These are phyloP conservation scores for Aphaenogaster ashmeadi DNA, from an alignment of 1,140 invertebrate species.

Conservation along the genomic window DNA sequence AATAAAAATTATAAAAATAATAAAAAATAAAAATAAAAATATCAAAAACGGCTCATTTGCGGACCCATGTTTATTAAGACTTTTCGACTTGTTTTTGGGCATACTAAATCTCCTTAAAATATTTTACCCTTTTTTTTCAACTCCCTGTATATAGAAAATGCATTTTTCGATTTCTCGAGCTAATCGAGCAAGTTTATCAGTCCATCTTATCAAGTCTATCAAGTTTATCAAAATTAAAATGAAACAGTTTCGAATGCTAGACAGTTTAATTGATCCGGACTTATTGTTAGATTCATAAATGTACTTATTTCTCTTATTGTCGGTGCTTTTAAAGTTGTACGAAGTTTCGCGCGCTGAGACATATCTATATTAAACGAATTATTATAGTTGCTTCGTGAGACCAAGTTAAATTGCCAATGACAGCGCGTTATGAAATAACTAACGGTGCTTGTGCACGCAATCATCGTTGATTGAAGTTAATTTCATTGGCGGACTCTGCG, in stretches of 20 bases:
- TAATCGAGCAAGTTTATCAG: not conserved
- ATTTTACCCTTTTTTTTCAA: too few species aligned
- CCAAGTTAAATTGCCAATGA: constrained; percentile 10
- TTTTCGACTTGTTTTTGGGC: too few species aligned
- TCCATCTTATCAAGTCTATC: too few species aligned
- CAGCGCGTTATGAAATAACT: constrained; percentile 42
- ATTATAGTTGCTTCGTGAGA: constrained; percentile 19
- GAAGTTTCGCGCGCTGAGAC: not conserved
- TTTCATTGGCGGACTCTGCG: constrained; percentile 6
- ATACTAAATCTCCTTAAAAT: too few species aligned
- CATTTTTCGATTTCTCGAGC: not conserved
- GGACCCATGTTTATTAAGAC: too few species aligned
- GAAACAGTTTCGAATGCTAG: not conserved
- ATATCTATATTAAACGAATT: constrained; percentile 10
- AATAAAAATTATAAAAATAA: too few species aligned
- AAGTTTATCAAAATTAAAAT: not conserved
- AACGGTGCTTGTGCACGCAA: constrained; percentile 30
- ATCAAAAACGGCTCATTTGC: too few species aligned
- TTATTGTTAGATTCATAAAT: not conserved
- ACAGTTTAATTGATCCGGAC: not conserved
- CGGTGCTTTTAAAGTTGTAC: not conserved
- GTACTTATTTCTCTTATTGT: not conserved
- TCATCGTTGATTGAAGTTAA: constrained; percentile 47
- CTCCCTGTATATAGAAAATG: not conserved
- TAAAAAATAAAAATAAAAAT: too few species aligned